phyloP scores from a whole-genome alignment of 2,888 invertebrate species.

The Cephus rjabovi region DNA sequence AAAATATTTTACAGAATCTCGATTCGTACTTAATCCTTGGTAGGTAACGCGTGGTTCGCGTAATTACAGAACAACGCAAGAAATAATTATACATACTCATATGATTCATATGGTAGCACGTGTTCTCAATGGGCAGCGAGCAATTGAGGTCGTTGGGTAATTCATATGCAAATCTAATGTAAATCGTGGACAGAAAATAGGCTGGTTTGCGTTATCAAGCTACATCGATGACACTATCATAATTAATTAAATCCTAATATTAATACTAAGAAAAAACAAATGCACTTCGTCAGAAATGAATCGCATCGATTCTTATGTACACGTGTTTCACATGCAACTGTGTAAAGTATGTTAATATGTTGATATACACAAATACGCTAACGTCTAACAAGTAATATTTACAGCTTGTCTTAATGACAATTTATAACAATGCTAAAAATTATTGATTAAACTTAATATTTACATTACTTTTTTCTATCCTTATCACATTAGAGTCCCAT shows the following conservation, averaged over 20 bases:
- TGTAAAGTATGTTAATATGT: neutral
- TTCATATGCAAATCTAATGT: neutral
- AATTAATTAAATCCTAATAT: neutral
- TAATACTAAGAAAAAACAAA: neutral
- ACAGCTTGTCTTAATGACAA: constrained; percentile 6
- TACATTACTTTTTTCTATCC: constrained; percentile 26
- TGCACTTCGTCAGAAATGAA: neutral
- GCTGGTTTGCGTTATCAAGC: neutral
- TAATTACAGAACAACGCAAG: neutral
- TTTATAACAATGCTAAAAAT: constrained; percentile 17
- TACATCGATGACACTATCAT: neutral
- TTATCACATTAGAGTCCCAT: neutral
- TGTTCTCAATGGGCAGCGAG: neutral
- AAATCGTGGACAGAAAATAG: neutral
- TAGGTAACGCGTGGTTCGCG: neutral
- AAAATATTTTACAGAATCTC: neutral
- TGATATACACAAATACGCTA: neutral
- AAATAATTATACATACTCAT: neutral
- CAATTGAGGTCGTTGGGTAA: neutral
- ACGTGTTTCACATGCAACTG: neutral
- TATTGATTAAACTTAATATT: constrained; percentile 22
- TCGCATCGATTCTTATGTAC: neutral
- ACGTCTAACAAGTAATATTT: constrained; percentile 15
- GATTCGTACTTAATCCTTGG: neutral
- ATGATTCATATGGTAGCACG: neutral